These are phyloP conservation scores for Enteromius mattozi DNA, from an alignment of 2,797 vertebrate species.

Conservation along the genomic window DNA sequence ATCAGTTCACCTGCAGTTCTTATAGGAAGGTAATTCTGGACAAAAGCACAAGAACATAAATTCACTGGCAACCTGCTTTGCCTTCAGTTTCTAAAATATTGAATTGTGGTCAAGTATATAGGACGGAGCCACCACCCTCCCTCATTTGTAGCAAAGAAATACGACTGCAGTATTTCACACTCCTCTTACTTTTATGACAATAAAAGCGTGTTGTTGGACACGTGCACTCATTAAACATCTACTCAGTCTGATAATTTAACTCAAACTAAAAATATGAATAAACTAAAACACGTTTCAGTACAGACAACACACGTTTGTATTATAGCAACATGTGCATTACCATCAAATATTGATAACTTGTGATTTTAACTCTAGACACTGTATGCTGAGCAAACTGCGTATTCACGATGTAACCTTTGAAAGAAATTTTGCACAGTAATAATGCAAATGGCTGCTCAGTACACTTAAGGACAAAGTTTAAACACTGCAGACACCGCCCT, in stretches of 20 bases:
- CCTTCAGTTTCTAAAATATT: conserved; percentile 4
- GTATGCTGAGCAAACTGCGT: background rate
- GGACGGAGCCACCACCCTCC: background rate
- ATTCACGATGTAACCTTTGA: background rate
- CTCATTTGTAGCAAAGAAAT: background rate
- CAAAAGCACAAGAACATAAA: background rate
- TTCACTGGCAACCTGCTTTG: background rate
- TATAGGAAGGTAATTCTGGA: background rate
- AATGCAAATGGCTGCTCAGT: background rate
- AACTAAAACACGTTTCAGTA: background rate
- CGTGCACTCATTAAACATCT: background rate
- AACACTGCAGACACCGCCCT: conserved; percentile 61
- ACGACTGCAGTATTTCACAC: background rate
- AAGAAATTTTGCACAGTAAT: background rate
- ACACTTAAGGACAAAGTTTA: conserved; percentile 20
- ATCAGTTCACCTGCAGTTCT: background rate
- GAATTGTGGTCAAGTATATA: conserved; percentile 5
- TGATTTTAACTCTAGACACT: background rate
- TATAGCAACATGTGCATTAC: background rate
- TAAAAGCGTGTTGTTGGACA: background rate
- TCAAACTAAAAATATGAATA: background rate
- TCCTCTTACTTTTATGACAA: too few species aligned
- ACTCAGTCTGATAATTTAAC: background rate
- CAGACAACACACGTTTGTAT: background rate
- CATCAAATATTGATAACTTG: background rate